Evolutionary conservation across 2,797 vertebrate species (phyloP).

Genomic region (Xenentodon cancila): DNA sequence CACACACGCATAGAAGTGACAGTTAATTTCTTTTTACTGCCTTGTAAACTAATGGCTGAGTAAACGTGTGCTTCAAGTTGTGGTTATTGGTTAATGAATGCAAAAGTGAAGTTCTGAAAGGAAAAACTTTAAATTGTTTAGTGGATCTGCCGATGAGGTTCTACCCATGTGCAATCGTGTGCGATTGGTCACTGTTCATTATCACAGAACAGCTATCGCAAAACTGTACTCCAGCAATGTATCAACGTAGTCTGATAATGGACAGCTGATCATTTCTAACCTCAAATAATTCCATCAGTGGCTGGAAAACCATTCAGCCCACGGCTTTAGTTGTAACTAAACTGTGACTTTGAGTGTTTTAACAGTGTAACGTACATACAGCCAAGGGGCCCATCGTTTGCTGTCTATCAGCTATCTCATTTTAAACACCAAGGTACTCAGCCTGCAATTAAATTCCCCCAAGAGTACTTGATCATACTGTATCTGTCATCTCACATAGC

Average conservation of each 20-base stretch:
- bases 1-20: slow-evolving; percentile 60
- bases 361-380: slow-evolving; percentile 27
- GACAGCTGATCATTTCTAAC: slow-evolving; percentile 44
- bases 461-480: slow-evolving; percentile 73
- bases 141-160: slow-evolving; percentile 29
- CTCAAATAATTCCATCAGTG: slow-evolving; percentile 32
- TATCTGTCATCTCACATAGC: slow-evolving; percentile 69
- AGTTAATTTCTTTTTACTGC: slow-evolving; percentile 76
- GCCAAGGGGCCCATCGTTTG: slow-evolving; percentile 54
- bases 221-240: slow-evolving; percentile 49
- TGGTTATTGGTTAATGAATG: slow-evolving; percentile 77
- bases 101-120: slow-evolving; percentile 63
- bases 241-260: slow-evolving; percentile 20
- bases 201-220: slow-evolving; percentile 37
- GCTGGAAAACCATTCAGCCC: slow-evolving; percentile 29
- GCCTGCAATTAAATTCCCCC: slow-evolving; percentile 73
- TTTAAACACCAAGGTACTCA: slow-evolving; percentile 51
- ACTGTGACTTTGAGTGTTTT: slow-evolving; percentile 43
- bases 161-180: slow-evolving; percentile 11
- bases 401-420: slow-evolving; percentile 45
- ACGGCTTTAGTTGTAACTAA: slow-evolving; percentile 36
- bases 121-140: slow-evolving; percentile 62
- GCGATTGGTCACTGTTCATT: slow-evolving; percentile 50
- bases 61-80: slow-evolving; percentile 67
- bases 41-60: slow-evolving; percentile 72